A percentile compares a stretch with the other conserved stretches of the same genome.
phyloP scores from a whole-genome alignment of 2,797 vertebrate species.

The Vultur gryphus region DNA sequence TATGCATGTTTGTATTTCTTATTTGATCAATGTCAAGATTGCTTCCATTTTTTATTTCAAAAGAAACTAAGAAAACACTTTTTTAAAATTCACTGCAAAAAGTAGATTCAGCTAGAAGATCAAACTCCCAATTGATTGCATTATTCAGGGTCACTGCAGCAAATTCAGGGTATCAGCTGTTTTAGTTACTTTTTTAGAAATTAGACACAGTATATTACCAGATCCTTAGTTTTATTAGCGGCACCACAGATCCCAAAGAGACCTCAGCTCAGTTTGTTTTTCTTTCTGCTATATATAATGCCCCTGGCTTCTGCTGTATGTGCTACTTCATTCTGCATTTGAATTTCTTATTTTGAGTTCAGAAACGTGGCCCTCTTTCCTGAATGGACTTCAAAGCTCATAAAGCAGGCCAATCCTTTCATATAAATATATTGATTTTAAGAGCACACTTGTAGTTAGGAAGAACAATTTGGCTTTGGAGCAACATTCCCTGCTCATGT shows the following conservation, averaged over 20 bases:
- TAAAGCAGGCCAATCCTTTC: background rate
- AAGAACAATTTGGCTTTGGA: background rate
- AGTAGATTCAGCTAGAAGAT: background rate
- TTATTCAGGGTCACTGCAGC: background rate
- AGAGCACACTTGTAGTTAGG: background rate
- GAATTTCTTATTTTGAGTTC: background rate
- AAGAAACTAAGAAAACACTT: background rate
- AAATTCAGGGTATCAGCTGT: background rate
- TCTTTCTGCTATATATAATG: background rate
- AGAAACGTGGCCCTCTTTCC: background rate
- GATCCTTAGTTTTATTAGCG: background rate
- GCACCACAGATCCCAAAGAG: background rate
- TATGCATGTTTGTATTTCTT: background rate
- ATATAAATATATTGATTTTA: background rate
- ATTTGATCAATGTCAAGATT: background rate
- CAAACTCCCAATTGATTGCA: background rate
- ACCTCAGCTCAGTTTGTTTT: background rate
- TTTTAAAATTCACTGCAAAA: background rate
- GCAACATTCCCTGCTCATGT: background rate
- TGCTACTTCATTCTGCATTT: background rate
- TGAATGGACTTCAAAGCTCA: background rate
- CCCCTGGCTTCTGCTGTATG: background rate
- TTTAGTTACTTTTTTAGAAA: background rate
- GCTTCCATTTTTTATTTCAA: background rate
- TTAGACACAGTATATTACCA: background rate